Evolutionary conservation across 1,140 invertebrate species (phyloP).

Genomic region (Diuraphis noxia): DNA sequence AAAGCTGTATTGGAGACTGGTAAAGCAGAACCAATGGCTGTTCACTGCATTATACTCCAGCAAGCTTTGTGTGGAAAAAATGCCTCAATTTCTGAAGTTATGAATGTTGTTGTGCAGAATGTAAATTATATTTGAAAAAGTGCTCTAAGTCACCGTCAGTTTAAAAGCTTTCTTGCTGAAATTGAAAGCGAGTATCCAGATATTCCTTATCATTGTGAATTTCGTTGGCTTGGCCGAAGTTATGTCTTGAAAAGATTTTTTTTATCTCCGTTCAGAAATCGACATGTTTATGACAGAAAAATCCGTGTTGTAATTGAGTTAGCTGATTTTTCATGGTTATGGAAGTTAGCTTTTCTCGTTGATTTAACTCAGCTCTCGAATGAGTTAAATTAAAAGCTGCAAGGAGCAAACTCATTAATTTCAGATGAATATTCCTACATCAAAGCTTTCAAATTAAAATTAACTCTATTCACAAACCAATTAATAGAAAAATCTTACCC

Average conservation of each 20-base stretch:
- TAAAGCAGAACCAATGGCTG: not conserved
- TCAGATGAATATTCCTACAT: not conserved
- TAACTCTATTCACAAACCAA: no score
- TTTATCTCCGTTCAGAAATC: slow-evolving; percentile 17
- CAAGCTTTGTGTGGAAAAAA: slow-evolving; percentile 57
- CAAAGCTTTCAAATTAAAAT: not conserved
- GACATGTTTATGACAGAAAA: no score
- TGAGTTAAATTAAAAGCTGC: not conserved
- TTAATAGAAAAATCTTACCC: no score
- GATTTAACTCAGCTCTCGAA: not conserved
- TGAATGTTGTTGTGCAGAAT: no score
- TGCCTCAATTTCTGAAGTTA: slow-evolving; percentile 58
- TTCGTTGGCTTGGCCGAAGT: slow-evolving; percentile 58
- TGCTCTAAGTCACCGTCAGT: slow-evolving; percentile 58
- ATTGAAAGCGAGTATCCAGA: slow-evolving; percentile 58
- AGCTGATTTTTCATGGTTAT: not conserved
- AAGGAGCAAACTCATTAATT: not conserved
- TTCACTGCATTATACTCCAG: slow-evolving; percentile 60
- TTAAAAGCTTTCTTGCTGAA: slow-evolving; percentile 59
- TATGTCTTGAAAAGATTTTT: slow-evolving; percentile 56
- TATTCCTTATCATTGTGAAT: slow-evolving; percentile 53
- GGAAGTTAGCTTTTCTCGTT: not conserved
- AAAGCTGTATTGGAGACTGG: not conserved
- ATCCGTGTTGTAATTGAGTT: not conserved
- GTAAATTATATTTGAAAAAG: slow-evolving; percentile 59